Conservation (phyloP, 2,113 vertebrate genomes). For the Grantiella picta region DNA sequence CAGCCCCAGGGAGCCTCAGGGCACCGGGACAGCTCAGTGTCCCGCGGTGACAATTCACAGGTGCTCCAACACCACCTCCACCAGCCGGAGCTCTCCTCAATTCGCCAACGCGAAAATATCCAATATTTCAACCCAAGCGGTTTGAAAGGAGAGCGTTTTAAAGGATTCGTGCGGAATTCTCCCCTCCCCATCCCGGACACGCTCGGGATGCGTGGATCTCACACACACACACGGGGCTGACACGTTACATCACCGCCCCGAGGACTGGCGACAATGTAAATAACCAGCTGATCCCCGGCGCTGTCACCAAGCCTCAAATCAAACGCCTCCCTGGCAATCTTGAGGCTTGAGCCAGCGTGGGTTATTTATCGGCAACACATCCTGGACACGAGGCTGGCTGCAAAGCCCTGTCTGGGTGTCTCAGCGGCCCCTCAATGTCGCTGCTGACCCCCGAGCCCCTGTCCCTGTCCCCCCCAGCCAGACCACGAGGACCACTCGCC, state of each 20-base stretch:
- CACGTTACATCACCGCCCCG: not conserved
- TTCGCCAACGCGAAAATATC: accelerated
- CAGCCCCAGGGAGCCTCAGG: accelerated
- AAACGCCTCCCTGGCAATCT: not conserved
- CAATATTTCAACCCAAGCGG: accelerated
- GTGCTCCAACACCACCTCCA: not conserved
- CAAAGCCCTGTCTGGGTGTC: accelerated
- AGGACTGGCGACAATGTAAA: not conserved
- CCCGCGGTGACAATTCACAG: accelerated
- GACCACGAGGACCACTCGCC: not conserved
- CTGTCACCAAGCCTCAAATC: not conserved
- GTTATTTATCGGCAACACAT: not conserved
- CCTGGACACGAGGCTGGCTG: not conserved
- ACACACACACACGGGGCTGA: not conserved
- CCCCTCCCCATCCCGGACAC: accelerated
- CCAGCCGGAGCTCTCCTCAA: accelerated
- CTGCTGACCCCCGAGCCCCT: not conserved
- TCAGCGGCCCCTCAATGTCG: accelerated
- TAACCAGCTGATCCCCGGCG: not conserved
- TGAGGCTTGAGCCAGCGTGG: not conserved
- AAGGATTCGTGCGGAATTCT: not conserved
- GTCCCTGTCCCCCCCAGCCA: not conserved
- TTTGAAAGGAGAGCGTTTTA: accelerated
- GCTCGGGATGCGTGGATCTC: accelerated
- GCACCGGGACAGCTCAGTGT: accelerated